A percentile compares a stretch with the other conserved stretches of the same genome.
Conservation (phyloP, 1,140 invertebrate species). For the Drosophila mayri region DNA sequence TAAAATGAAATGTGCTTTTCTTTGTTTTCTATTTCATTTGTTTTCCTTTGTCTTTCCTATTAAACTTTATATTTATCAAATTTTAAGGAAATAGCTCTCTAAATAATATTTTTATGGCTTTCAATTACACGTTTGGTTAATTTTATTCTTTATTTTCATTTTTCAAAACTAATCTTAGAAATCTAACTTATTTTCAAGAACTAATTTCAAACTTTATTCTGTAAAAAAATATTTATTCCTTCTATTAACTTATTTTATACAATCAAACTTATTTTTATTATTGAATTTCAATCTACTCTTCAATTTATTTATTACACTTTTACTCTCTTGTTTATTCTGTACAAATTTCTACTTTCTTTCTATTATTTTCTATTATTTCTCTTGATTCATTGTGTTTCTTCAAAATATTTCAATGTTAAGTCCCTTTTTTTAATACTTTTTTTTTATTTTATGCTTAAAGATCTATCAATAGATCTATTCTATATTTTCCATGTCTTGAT, state of each 20-base stretch:
- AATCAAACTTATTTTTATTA: too few species aligned
- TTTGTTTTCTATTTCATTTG: too few species aligned
- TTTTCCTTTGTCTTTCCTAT: too few species aligned
- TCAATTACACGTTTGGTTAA: not conserved
- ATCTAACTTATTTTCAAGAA: not conserved
- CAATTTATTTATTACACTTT: too few species aligned
- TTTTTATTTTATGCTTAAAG: not conserved
- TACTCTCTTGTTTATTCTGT: not conserved
- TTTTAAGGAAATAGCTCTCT: too few species aligned
- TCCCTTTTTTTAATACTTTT: not conserved
- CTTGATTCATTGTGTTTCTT: too few species aligned
- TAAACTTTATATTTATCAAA: not conserved
- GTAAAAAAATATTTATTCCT: too few species aligned
- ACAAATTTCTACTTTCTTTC: not conserved
- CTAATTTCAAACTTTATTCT: too few species aligned
- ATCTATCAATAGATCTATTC: not conserved
- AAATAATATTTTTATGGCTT: not conserved
- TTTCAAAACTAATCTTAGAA: not conserved
- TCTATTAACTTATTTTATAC: too few species aligned
- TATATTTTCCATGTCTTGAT: not conserved
- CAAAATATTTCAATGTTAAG: not conserved
- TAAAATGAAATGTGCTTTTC: too few species aligned
- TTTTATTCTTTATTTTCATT: not conserved
- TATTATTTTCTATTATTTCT: not conserved
- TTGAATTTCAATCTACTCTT: too few species aligned